Conservation (phyloP, 2,888 invertebrate genomes). For the Portevinia maculata region DNA sequence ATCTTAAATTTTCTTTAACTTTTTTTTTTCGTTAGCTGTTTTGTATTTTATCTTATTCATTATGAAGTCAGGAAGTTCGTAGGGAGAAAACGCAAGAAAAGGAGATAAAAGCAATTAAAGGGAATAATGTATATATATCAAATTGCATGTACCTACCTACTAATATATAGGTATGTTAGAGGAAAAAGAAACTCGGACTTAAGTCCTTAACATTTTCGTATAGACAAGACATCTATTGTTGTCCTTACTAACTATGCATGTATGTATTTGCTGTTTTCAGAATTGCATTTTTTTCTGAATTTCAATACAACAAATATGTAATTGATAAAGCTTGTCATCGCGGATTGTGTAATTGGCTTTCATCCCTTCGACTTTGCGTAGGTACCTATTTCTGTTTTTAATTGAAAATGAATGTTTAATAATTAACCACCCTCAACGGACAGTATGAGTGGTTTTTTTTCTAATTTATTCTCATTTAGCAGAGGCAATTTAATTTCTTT, state of each 20-base stretch:
- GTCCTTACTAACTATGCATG: conserved; percentile 18
- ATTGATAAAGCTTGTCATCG: no score
- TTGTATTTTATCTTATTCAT: conserved; percentile 43
- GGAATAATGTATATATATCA: conserved; percentile 45
- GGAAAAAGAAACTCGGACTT: conserved; percentile 31
- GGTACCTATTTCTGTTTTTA: conserved; percentile 32
- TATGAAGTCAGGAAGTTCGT: conserved; percentile 65
- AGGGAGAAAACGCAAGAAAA: conserved; percentile 56
- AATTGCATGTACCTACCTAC: conserved; percentile 44
- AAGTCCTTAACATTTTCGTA: no score
- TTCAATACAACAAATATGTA: no score
- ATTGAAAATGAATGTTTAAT: conserved; percentile 68
- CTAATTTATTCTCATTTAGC: conserved; percentile 32
- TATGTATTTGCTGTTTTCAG: not conserved
- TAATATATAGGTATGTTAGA: conserved; percentile 20
- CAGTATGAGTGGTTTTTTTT: conserved; percentile 30
- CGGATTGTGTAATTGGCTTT: conserved; percentile 70
- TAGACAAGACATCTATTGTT: no score
- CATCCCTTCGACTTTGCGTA: conserved; percentile 44
- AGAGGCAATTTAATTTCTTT: conserved; percentile 9
- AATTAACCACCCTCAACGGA: conserved; percentile 49
- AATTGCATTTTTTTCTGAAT: not conserved
- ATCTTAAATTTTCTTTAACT: conserved; percentile 66
- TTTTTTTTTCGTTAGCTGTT: not conserved
- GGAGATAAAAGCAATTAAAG: conserved; percentile 73